Percentiles rank a stretch among this genome's conserved stretches.
These are phyloP conservation scores for Phlogophora meticulosa DNA, from an alignment of 2,888 invertebrate genomes.

Conservation along the genomic window DNA sequence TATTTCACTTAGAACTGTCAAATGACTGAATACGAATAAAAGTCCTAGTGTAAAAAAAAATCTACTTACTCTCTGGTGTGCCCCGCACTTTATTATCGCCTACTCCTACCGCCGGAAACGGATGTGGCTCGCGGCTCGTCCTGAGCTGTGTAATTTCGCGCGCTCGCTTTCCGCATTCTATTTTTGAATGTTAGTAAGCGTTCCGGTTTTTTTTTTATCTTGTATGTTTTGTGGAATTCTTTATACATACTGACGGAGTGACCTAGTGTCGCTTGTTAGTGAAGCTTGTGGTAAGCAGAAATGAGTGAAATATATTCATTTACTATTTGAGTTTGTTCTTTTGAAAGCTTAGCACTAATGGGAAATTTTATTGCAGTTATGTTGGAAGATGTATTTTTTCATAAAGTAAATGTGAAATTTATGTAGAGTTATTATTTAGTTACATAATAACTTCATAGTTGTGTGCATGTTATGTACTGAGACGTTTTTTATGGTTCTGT, in stretches of 20 bases:
- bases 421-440: background rate
- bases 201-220: conserved; percentile 53
- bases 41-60: too few species aligned
- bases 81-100: conserved; percentile 48
- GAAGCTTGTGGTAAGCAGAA: conserved; percentile 1
- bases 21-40: too few species aligned
- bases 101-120: conserved; percentile 71
- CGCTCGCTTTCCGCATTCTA: conserved; percentile 74
- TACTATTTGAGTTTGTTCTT: conserved; percentile 14
- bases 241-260: conserved; percentile 23
- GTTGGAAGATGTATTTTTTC: conserved; percentile 9
- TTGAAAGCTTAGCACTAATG: conserved; percentile 17
- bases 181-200: conserved; percentile 73
- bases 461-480: background rate
- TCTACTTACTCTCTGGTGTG: conserved; percentile 31
- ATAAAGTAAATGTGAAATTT: conserved; percentile 2
- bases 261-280: conserved; percentile 46
- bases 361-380: conserved; percentile 23
- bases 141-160: conserved; percentile 80
- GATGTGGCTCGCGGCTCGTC: conserved; percentile 74
- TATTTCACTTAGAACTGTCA: too few species aligned
- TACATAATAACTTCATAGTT: background rate
- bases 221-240: conserved; percentile 46
- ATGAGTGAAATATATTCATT: conserved; percentile 25
- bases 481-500: too few species aligned